Percentiles rank a stretch among this genome's conserved stretches.
phyloP scores from a whole-genome alignment of 2,113 vertebrate species.

The Podarcis raffonei region DNA sequence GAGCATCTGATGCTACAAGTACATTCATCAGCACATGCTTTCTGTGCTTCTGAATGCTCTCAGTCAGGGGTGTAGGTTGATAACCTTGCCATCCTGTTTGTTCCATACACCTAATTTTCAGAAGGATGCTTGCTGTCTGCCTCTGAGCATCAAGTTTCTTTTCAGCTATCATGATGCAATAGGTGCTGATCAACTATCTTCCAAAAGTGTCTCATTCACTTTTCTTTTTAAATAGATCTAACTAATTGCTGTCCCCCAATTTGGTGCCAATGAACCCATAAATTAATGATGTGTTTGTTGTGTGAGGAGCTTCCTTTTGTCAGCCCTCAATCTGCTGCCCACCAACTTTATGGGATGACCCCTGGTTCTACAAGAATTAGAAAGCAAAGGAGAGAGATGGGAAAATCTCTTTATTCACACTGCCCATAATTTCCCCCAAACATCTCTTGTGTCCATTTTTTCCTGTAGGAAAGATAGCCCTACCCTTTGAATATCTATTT shows the following conservation, averaged over 20 bases:
- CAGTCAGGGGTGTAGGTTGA: not conserved
- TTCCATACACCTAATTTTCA: not conserved
- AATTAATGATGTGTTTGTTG: not conserved
- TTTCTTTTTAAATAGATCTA: not conserved
- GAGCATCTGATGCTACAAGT: not conserved
- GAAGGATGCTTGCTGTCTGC: not conserved
- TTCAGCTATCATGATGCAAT: not conserved
- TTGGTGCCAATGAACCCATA: not conserved
- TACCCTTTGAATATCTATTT: not conserved
- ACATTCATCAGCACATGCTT: not conserved
- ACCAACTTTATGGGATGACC: not conserved
- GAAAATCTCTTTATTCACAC: not conserved
- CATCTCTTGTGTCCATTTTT: not conserved
- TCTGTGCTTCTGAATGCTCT: not conserved
- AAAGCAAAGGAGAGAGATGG: not conserved
- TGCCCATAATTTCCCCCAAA: not conserved
- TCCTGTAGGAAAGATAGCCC: not conserved
- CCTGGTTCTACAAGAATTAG: not conserved
- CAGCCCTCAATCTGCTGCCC: not conserved
- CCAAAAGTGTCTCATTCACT: not conserved
- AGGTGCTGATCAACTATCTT: not conserved
- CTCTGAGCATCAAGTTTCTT: not conserved
- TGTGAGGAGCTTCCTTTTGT: not conserved
- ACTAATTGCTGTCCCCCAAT: not conserved
- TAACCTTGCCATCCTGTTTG: not conserved